Evolutionary conservation across 2,113 vertebrate species (phyloP), one percentile per base, ranked within the genome.

Genomic region (Cebus imitator): DNA sequence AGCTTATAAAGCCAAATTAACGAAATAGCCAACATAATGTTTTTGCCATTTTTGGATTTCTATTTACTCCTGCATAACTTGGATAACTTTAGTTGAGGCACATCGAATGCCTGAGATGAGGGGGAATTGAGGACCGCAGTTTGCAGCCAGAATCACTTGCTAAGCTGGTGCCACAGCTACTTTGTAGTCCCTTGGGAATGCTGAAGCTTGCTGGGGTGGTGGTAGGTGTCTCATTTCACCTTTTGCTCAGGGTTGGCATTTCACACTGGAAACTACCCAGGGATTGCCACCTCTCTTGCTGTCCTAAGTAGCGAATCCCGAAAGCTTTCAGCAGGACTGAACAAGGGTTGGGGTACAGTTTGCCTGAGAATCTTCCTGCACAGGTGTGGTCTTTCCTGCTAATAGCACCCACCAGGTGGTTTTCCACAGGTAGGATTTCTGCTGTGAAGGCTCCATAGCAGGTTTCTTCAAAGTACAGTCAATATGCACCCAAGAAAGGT

Each of bases 381-480:
- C 61, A 96, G 96, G 83, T 68, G 80, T 1, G 17, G 80, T 98
- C 96, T 98, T 98, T 94, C n/a, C 97, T 97, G 95, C 75, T 89
- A 96, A 86, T 90, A 87, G 88, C 91, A 96, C 20, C 75, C 79
- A 85, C 94, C 55, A 97, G 95, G 79, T 95, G 88, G 32, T 76
- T 96, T 87, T 95, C 94, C 94, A 95, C 12, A 88, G 89, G 79
- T 45, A 96, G 50, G 91, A 80, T 95, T 97, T 97, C 91, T 97
- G 32, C 79, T 95, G 20, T 61, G 84, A 93, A 93, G 95, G 50
- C 32, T 70, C 95, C 86, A 87, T 92, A 73, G 0, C 20, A 45
- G 43, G 95, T 87, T 93, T 97, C 92, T 97, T 97, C 58, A 94
- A 96, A 97, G 87, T 78, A 68, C 18, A 35, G 52, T 95, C 90